Percentiles rank a stretch among this genome's conserved stretches.
Conservation (phyloP, 2,113 vertebrate species). For the Rhadina sibilatrix region DNA sequence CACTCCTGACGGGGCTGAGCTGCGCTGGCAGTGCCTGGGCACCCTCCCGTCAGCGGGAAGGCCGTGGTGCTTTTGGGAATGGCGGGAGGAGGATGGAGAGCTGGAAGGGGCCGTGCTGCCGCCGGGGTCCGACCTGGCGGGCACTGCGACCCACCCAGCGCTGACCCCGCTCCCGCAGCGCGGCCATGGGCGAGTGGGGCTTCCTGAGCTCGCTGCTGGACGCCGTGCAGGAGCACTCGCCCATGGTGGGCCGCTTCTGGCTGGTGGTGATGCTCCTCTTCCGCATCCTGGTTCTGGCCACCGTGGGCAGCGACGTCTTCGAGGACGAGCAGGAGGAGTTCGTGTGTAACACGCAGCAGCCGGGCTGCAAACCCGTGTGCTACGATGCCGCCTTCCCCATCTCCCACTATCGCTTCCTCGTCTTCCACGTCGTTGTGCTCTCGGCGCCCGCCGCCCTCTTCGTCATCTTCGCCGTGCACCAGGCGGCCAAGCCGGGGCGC, state of each 20-base stretch:
- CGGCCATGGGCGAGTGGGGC: constrained; percentile 87
- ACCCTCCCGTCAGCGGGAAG: rapidly evolving
- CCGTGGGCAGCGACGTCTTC: constrained; percentile 88
- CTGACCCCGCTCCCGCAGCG: neutral
- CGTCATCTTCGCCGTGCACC: constrained; percentile 85
- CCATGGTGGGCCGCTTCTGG: constrained; percentile 91
- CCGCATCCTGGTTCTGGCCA: constrained; percentile 89
- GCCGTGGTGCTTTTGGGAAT: rapidly evolving
- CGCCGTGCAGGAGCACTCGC: constrained; percentile 83
- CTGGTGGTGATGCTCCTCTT: constrained; percentile 90
- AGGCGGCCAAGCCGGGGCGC: constrained; percentile 66
- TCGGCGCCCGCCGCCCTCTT: constrained; percentile 87
- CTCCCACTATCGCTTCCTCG: constrained; percentile 94
- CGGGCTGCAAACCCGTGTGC: constrained; percentile 90
- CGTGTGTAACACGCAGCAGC: constrained; percentile 90
- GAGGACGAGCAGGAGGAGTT: constrained; percentile 91
- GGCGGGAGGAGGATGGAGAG: neutral
- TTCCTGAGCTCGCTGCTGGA: constrained; percentile 84
- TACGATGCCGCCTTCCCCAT: constrained; percentile 90
- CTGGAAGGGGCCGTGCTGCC: neutral
- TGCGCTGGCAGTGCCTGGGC: neutral
- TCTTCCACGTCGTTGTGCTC: constrained; percentile 91
- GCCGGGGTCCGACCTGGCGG: rapidly evolving
- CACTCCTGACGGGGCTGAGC: neutral
- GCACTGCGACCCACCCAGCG: rapidly evolving